Conservation (phyloP, 2,797 vertebrate genomes). For the Todus mexicanus region DNA sequence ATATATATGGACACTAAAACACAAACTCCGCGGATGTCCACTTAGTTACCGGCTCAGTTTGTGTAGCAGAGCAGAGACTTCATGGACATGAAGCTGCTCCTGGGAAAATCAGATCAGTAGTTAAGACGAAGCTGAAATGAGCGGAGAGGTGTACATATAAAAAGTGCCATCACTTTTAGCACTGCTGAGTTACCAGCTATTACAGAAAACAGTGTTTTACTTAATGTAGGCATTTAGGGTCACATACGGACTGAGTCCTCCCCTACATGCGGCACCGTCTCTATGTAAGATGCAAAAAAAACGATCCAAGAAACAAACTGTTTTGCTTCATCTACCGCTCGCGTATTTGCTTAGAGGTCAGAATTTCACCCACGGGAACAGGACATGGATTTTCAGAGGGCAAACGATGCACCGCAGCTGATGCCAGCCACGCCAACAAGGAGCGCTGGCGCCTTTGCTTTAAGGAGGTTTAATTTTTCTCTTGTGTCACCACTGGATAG, state of each 20-base stretch:
- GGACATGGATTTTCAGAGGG: neutral
- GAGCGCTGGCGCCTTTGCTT: neutral
- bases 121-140: neutral
- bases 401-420: accelerated
- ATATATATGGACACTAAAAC: neutral
- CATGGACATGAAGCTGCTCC: neutral
- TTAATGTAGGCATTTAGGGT: too few relatives aligned
- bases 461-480: neutral
- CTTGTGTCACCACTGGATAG: accelerated
- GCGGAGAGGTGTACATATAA: neutral
- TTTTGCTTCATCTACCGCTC: neutral
- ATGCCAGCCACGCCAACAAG: accelerated
- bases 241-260: too few relatives aligned
- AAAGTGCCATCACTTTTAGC: neutral
- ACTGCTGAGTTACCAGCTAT: neutral
- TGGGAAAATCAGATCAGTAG: neutral
- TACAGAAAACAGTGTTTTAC: neutral
- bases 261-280: accelerated
- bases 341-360: accelerated
- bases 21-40: neutral
- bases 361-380: accelerated
- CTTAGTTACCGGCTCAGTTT: neutral
- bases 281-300: accelerated
- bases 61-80: neutral
- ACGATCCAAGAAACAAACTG: too few relatives aligned